phyloP scores from a whole-genome alignment of 2,113 vertebrate species.

The Leucosticte australis region DNA sequence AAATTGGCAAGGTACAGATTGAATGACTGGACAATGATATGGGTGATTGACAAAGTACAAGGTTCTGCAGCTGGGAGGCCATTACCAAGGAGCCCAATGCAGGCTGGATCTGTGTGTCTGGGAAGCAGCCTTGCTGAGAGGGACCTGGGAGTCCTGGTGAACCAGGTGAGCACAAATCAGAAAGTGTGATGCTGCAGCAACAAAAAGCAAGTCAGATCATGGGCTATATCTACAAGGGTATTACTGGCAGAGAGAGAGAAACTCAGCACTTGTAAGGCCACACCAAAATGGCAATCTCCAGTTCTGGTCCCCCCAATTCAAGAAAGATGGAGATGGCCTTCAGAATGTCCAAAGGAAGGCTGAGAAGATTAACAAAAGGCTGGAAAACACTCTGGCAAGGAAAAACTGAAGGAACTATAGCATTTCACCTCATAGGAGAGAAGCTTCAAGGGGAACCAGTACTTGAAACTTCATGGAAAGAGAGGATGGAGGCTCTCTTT shows the following conservation, averaged over 20 bases:
- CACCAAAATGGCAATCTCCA: neutral
- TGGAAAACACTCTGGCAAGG: neutral
- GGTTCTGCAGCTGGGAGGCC: neutral
- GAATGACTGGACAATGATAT: neutral
- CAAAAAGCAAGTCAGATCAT: neutral
- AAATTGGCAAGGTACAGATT: neutral
- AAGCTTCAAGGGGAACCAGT: neutral
- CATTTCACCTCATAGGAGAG: neutral
- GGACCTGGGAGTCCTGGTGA: neutral
- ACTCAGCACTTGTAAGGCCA: accelerated
- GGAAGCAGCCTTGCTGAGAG: neutral
- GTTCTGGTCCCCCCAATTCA: neutral
- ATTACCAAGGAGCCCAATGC: neutral
- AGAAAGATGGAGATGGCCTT: neutral
- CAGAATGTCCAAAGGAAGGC: neutral
- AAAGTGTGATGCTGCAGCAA: neutral
- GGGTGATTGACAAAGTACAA: neutral
- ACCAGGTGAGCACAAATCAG: accelerated
- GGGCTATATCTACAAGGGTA: neutral
- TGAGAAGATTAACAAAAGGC: neutral
- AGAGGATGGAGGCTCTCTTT: neutral
- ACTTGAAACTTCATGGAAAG: neutral
- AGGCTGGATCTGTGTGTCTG: neutral
- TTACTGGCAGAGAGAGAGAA: neutral
- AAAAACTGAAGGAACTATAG: neutral